A percentile compares a stretch with the other conserved stretches of the same genome.
These are phyloP conservation scores for Empis livida DNA, from an alignment of 2,888 invertebrate genomes.

Conservation along the genomic window DNA sequence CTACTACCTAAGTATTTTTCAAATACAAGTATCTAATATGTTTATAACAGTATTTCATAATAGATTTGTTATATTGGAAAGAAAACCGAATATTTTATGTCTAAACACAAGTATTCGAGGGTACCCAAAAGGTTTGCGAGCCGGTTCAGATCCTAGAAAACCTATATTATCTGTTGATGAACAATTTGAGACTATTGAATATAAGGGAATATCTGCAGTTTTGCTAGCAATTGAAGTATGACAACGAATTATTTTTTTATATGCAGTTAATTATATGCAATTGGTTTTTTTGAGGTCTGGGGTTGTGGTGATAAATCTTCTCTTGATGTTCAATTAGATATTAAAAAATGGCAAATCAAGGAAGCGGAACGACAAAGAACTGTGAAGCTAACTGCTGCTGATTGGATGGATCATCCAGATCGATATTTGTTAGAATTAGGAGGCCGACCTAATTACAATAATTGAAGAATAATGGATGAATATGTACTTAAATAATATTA, in stretches of 20 bases:
- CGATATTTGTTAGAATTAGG: slow-evolving; percentile 79
- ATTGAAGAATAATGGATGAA: slow-evolving; percentile 24
- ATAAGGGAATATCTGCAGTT: slow-evolving; percentile 51
- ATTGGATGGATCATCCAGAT: slow-evolving; percentile 95
- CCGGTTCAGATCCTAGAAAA: slow-evolving; percentile 66
- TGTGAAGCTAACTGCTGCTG: slow-evolving; percentile 75
- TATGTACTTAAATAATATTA: too few relatives aligned
- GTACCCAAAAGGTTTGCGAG: slow-evolving; percentile 70
- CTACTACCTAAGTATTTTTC: slow-evolving; percentile 50
- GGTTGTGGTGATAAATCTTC: slow-evolving; percentile 71
- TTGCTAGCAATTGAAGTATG: slow-evolving; percentile 50
- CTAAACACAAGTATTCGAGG: slow-evolving; percentile 73
- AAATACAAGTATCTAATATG: neutral
- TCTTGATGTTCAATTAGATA: slow-evolving; percentile 71
- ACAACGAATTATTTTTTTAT: slow-evolving; percentile 20
- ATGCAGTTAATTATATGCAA: neutral
- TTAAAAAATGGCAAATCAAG: slow-evolving; percentile 82
- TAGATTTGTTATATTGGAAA: slow-evolving; percentile 45
- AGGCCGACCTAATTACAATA: slow-evolving; percentile 69
- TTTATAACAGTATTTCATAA: slow-evolving; percentile 5
- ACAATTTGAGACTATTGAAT: slow-evolving; percentile 57
- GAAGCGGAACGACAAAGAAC: slow-evolving; percentile 76
- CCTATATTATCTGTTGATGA: slow-evolving; percentile 61
- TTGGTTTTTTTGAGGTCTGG: slow-evolving; percentile 48
- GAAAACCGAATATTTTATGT: slow-evolving; percentile 65